Evolutionary conservation across 2,797 vertebrate species (phyloP).

Genomic region (Brachyalestes nurse): DNA sequence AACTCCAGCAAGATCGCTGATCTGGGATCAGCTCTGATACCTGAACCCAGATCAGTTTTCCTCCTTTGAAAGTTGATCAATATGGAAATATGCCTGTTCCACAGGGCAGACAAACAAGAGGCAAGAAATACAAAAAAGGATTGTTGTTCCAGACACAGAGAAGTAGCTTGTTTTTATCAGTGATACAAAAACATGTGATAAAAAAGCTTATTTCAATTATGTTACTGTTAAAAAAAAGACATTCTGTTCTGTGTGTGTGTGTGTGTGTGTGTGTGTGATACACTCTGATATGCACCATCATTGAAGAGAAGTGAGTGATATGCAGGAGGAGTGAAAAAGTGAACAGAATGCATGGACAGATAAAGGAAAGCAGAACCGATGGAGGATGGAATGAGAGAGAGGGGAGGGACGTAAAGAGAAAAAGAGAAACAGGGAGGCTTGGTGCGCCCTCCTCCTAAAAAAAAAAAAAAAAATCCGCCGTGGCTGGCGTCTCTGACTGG

Average conservation of each 20-base stretch:
- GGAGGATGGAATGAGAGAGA: constrained; percentile 29
- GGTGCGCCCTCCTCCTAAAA: constrained; percentile 64
- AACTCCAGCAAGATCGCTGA: background rate
- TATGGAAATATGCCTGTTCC: constrained; percentile 78
- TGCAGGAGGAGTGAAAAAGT: constrained; percentile 8
- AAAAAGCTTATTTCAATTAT: constrained; percentile 64
- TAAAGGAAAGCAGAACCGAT: constrained; percentile 36
- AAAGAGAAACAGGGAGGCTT: background rate
- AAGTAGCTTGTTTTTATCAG: constrained; percentile 68
- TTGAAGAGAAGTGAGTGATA: background rate
- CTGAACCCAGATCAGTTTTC: background rate
- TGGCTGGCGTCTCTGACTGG: constrained; percentile 62
- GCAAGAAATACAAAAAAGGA: constrained; percentile 32
- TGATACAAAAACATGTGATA: constrained; percentile 73
- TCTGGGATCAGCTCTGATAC: background rate
- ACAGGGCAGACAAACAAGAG: constrained; percentile 84
- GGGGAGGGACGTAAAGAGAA: background rate
- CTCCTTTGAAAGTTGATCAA: constrained; percentile 11
- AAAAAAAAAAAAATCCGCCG: constrained; percentile 75
- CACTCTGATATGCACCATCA: background rate
- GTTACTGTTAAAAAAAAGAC: constrained; percentile 52
- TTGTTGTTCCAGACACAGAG: constrained; percentile 79
- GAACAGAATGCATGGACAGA: background rate
- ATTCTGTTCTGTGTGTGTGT: constrained; percentile 25
- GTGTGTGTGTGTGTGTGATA: constrained; percentile 9